Conservation (phyloP, 1,140 invertebrate genomes). For the Drosophila navojoa region DNA sequence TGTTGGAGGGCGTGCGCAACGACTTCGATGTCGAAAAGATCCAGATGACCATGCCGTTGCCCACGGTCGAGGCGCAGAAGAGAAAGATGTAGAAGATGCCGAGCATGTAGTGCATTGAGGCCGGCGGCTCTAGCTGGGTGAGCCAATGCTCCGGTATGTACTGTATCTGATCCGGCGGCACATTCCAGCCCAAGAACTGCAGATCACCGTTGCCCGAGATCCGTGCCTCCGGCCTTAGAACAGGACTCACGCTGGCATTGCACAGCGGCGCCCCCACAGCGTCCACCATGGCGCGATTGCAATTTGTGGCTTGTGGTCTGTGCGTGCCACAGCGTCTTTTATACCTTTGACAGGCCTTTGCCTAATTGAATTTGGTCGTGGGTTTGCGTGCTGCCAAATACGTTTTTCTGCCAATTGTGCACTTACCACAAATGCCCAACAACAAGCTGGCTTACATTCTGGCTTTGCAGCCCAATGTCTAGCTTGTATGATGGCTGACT, state of each 20-base stretch:
- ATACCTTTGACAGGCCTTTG: conserved; percentile 27
- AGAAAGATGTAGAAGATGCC: conserved; percentile 92
- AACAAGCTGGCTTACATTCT: conserved; percentile 9
- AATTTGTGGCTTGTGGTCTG: conserved; percentile 31
- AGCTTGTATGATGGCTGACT: neutral
- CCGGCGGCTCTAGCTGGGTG: conserved; percentile 90
- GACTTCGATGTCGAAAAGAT: conserved; percentile 91
- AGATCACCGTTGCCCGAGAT: conserved; percentile 58
- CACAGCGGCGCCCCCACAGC: conserved; percentile 61
- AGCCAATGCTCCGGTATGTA: conserved; percentile 94
- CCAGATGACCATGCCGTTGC: conserved; percentile 95
- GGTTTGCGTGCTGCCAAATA: conserved; percentile 66
- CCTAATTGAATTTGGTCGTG: conserved; percentile 66
- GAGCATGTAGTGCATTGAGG: conserved; percentile 92
- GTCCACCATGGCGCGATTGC: conserved; percentile 21
- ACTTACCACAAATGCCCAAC: conserved; percentile 25
- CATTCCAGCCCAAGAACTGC: conserved; percentile 90
- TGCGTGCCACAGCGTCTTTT: conserved; percentile 27
- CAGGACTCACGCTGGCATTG: conserved; percentile 65
- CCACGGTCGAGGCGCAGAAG: conserved; percentile 90
- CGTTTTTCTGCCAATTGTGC: conserved; percentile 56
- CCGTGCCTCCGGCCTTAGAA: conserved; percentile 61
- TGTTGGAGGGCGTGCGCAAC: conserved; percentile 94
- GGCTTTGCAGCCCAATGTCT: neutral
- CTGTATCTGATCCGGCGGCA: conserved; percentile 89